Percentiles rank a stretch among this genome's conserved stretches.
These are phyloP conservation scores for Acanthosoma haemorrhoidale DNA, from an alignment of 2,888 invertebrate genomes.

Conservation along the genomic window DNA sequence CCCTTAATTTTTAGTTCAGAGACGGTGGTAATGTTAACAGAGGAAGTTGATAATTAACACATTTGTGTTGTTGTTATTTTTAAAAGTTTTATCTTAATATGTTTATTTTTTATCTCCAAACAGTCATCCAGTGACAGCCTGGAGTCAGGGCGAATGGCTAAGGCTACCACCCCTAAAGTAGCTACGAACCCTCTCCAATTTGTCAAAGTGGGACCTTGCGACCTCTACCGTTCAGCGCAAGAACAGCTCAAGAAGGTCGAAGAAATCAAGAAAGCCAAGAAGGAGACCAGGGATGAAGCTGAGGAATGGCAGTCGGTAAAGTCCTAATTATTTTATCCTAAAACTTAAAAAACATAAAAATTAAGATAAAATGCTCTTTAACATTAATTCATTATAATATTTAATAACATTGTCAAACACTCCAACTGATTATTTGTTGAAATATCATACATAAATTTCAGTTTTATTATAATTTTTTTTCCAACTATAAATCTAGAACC, in stretches of 20 bases:
- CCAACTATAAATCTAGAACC: too few relatives aligned
- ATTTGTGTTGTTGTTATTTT: not conserved
- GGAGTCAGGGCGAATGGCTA: conserved; percentile 52
- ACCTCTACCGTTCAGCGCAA: conserved; percentile 75
- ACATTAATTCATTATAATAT: too few relatives aligned
- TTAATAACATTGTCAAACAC: too few relatives aligned
- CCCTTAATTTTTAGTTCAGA: too few relatives aligned
- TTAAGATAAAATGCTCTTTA: too few relatives aligned
- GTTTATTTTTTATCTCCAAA: not conserved
- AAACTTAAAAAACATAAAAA: too few relatives aligned
- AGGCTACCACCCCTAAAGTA: conserved; percentile 73
- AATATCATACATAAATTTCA: too few relatives aligned
- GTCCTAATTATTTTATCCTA: too few relatives aligned
- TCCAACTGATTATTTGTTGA: too few relatives aligned
- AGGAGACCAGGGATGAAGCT: conserved; percentile 72
- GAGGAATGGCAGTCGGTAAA: conserved; percentile 90
- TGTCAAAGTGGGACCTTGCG: conserved; percentile 81
- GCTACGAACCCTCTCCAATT: conserved; percentile 84
- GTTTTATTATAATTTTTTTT: too few relatives aligned
- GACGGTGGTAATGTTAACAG: too few relatives aligned
- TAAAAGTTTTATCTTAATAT: not conserved
- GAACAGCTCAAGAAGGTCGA: conserved; percentile 80
- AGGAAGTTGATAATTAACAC: too few relatives aligned
- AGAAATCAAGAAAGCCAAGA: conserved; percentile 75
- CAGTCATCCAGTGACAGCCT: conserved; percentile 29